A percentile compares a stretch with the other conserved stretches of the same genome.
Evolutionary conservation across 2,113 vertebrate genomes (phyloP).

Genomic region (Eidolon helvum): DNA sequence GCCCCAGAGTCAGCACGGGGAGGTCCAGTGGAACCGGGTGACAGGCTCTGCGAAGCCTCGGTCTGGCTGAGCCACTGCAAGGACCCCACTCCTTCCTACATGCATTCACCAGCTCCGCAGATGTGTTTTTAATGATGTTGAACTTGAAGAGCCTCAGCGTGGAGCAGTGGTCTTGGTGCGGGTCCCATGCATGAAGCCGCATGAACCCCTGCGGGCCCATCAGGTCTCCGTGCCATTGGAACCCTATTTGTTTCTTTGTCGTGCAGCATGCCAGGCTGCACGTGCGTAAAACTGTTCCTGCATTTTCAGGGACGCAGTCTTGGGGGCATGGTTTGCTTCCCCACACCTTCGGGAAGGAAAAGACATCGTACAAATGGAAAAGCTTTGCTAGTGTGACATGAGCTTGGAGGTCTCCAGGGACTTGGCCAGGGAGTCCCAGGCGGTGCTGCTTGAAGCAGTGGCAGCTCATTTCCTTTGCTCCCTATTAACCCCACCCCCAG

Average conservation of each 20-base stretch:
- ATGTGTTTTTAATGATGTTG: neutral
- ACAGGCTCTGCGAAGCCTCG: neutral
- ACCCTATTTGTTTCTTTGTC: neutral
- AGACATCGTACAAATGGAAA: too few species aligned
- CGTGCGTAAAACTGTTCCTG: neutral
- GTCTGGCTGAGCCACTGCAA: neutral
- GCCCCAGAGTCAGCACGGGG: fast-evolving
- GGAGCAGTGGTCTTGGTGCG: neutral
- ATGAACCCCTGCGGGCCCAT: neutral
- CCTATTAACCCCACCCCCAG: neutral
- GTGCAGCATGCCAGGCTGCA: too few species aligned
- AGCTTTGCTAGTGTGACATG: neutral
- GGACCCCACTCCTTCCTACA: neutral
- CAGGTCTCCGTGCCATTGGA: fast-evolving
- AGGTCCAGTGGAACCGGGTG: neutral
- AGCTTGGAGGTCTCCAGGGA: fast-evolving
- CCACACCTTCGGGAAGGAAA: neutral
- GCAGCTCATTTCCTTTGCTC: neutral
- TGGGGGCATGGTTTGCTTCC: fast-evolving
- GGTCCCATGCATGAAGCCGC: fast-evolving
- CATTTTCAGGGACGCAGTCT: neutral
- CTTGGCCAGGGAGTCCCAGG: neutral
- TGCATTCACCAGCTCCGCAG: neutral
- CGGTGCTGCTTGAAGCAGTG: neutral
- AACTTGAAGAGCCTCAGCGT: neutral